phyloP scores from a whole-genome alignment of 2,888 invertebrate genomes.

The Gryllus longicercus region DNA sequence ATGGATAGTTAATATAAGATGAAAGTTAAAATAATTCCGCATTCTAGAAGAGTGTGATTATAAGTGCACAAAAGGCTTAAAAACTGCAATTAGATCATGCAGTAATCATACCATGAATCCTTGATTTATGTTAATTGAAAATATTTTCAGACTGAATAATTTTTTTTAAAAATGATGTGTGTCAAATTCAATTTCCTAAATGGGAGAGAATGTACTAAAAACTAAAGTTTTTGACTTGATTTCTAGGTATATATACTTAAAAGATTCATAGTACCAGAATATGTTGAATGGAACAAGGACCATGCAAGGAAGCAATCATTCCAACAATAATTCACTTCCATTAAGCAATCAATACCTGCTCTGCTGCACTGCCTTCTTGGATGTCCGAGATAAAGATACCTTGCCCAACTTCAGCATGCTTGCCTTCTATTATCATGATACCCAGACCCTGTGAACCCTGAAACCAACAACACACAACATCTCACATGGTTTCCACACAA shows the following conservation, averaged over 20 bases:
- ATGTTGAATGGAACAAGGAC: neutral
- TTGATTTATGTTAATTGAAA: neutral
- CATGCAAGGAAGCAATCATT: conserved; percentile 25
- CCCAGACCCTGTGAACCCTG: conserved; percentile 79
- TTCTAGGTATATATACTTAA: neutral
- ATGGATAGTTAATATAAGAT: neutral
- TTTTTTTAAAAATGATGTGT: neutral
- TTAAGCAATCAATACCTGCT: conserved; percentile 57
- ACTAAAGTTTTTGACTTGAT: too few species aligned
- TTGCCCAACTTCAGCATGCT: conserved; percentile 85
- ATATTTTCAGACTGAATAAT: neutral
- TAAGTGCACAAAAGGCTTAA: neutral
- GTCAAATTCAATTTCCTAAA: too few species aligned
- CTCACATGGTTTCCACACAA: conserved; percentile 22
- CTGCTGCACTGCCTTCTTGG: conserved; percentile 84
- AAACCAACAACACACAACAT: conserved; percentile 37
- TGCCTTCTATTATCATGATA: conserved; percentile 93
- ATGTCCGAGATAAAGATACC: conserved; percentile 92
- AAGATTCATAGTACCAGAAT: neutral
- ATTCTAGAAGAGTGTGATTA: conserved; percentile 2
- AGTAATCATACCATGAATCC: neutral
- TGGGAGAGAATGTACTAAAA: too few species aligned
- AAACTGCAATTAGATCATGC: neutral
- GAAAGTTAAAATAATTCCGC: neutral
- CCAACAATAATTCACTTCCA: neutral